Evolutionary conservation across 2,797 vertebrate genomes (phyloP), one percentile per base, ranked within the genome.

Genomic region (Atherinosoma microstoma): DNA sequence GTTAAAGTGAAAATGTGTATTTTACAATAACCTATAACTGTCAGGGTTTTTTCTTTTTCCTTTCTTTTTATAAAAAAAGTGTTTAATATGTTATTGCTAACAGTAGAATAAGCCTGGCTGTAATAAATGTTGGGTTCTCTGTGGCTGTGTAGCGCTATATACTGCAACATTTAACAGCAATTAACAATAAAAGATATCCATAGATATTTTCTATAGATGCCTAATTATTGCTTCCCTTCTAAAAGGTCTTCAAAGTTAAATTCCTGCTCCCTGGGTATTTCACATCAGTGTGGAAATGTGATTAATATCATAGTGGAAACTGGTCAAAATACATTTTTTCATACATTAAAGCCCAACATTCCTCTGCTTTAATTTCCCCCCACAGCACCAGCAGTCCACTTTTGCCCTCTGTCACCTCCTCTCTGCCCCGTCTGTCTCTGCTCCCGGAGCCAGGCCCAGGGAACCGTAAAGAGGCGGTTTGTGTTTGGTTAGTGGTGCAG

Each of bases 401-500:
- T 12, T 47, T 29, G 22, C 51, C 34, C 30, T 47, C 45, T 32
- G 32, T n/a, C 58, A 29, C 58, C 61, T 67, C 68, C 36, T 72
- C 66, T 82, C 27, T 3, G 27, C 59, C 62, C 54, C 0, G 38
- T 69, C 72, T 80, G 74, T 67, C 75, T 78, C 64, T 80, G 64
- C 45, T 82, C 63, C 30, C 36, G 45, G 53, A 60, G 63, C 70
- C 67, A 42, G 66, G 60, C 70, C 74, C 63, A 47, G 76, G 78
- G 75, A 78, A 77, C 79, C 61, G 67, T 86, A 82, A 90, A 91
- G 70, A 81, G 54, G 73, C 77, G 81, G 88, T 82, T 91, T 93
- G 87, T 89, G 86, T 92, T 92, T 89, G 90, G 80, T 88, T 91
- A 91, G 85, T 64, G 75, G 81, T 88, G 92, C 88, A 90, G 72